Evolutionary conservation across 2,888 invertebrate species (phyloP), one percentile per base, ranked within the genome.

Genomic region (Eilema sororculum): DNA sequence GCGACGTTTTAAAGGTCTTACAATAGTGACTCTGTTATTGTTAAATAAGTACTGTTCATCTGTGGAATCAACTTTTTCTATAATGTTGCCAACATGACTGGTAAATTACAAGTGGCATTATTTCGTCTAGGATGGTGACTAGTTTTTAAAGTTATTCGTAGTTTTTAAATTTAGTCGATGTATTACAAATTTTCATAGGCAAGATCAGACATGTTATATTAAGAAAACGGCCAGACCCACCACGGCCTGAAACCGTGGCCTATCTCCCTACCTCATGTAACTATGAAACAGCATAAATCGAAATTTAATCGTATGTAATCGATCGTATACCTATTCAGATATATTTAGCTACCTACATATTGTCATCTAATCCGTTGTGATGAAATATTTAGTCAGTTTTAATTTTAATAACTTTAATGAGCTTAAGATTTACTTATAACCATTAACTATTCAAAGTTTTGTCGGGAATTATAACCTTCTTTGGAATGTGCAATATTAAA

Each of bases 401-500:
- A 57, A 28, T 62, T 37, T 68, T 9, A 5, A 2, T 58, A 68
- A 41, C 28, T 41, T 28, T 9, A 13, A 28, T 8, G 3, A 41
- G 3, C 41, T 16, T 16, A 63, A 63, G 25, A n/a, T 57, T 6
- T 6, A 46, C 46, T 46, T 41, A 41, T 41, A 25, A 37, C n/a
- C 28, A 28, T 63, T 8, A 37, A 3, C 10, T 41, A 28, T 63
- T 57, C 28, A 37, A 68, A 37, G 33, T 63, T 57, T 63, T 28
- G 25, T 10, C 28, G 52, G 8, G 57, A 58, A 30, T 56, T 30
- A 37, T 25, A 63, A 30, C 30, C 24, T 56, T 61, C 12, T 12
- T n/a, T n/a, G 30, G 61, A 58, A 68, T 68, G 25, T 41, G 41
- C 41, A 58, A 58, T 63, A 41, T 61, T 56, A 25, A 57, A 62